Percentiles rank a stretch among this genome's conserved stretches.
phyloP scores from a whole-genome alignment of 2,113 vertebrate species.

The Patagioenas fasciata region DNA sequence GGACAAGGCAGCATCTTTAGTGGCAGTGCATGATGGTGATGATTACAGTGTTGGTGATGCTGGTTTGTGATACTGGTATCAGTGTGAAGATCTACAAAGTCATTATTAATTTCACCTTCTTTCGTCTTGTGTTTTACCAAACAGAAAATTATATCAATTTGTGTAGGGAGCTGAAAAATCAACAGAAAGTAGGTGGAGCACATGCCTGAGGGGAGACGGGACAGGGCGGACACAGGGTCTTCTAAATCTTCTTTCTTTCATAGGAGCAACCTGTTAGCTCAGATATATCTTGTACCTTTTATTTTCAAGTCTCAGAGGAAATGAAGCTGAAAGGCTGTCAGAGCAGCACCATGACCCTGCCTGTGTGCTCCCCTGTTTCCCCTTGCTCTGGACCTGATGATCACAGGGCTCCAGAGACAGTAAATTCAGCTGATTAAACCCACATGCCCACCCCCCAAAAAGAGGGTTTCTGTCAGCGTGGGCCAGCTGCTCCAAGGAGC shows the following conservation, averaged over 20 bases:
- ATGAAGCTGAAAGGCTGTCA: neutral
- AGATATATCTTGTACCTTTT: neutral
- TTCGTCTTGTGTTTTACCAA: neutral
- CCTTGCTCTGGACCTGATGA: neutral
- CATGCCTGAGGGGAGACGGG: neutral
- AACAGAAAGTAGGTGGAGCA: neutral
- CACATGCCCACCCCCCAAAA: neutral
- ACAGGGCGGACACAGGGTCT: rapidly evolving
- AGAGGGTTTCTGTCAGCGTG: no score
- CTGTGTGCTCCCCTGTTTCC: neutral
- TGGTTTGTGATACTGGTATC: neutral
- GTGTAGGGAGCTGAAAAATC: neutral
- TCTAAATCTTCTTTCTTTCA: neutral
- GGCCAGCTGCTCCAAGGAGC: no score
- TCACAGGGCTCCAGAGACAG: neutral
- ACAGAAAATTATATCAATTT: neutral
- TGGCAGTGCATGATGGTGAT: neutral
- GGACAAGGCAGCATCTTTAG: neutral
- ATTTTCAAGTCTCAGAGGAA: neutral
- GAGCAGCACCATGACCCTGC: neutral
- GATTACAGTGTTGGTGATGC: neutral
- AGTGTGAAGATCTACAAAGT: neutral
- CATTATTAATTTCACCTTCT: neutral
- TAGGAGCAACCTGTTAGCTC: neutral
- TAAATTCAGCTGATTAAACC: neutral